phyloP scores from a whole-genome alignment of 2,113 vertebrate genomes.

The Hassar affinis region DNA sequence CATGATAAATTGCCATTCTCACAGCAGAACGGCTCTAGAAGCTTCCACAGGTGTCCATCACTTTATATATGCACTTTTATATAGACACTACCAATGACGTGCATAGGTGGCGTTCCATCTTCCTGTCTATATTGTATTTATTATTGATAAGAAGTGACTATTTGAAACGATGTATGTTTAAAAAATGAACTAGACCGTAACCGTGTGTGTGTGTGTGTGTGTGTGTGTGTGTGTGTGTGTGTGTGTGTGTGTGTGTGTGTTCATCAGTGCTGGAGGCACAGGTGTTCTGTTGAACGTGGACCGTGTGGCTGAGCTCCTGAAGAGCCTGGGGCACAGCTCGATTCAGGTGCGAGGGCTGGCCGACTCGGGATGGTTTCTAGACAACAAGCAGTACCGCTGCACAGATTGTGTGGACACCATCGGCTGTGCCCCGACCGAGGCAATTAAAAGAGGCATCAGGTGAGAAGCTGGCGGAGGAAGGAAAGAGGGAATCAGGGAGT shows the following conservation, averaged over 20 bases:
- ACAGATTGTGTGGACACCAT: constrained; percentile 88
- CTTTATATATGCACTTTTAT: no score
- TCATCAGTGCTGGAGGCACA: constrained; percentile 86
- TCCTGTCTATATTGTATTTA: not conserved
- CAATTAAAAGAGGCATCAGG: constrained; percentile 94
- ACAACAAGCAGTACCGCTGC: constrained; percentile 92
- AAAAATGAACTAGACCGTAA: not conserved
- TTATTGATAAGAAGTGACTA: not conserved
- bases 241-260: constrained; percentile 5
- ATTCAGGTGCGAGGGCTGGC: constrained; percentile 93
- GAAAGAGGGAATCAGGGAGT: not conserved
- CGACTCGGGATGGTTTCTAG: constrained; percentile 97
- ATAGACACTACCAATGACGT: no score
- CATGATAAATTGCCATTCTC: no score
- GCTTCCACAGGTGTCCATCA: no score
- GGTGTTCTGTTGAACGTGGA: constrained; percentile 96
- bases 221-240: constrained; percentile 13
- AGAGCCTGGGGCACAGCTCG: constrained; percentile 80
- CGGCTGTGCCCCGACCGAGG: constrained; percentile 88
- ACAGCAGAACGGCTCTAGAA: no score
- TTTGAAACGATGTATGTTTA: not conserved
- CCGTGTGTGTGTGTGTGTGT: not conserved
- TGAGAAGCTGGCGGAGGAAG: constrained; percentile 54
- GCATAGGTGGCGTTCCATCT: no score
- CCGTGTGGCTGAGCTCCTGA: constrained; percentile 85